These are phyloP conservation scores for Druceiella hillmani DNA, from an alignment of 2,888 invertebrate species.

Conservation along the genomic window DNA sequence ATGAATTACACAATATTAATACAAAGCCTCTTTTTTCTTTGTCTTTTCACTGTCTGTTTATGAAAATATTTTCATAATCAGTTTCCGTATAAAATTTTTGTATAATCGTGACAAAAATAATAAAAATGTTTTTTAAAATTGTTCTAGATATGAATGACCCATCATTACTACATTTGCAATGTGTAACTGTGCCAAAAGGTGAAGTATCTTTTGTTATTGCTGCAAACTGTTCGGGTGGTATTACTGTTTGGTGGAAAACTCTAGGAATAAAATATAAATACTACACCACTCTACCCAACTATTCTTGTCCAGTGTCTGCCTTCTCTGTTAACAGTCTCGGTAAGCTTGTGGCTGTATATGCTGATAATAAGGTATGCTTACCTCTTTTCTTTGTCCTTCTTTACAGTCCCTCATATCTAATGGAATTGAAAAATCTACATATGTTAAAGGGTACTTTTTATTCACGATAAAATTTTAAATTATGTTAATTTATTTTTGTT, in stretches of 20 bases:
- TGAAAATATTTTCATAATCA: not conserved
- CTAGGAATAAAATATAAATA: slow-evolving; percentile 34
- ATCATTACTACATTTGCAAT: slow-evolving; percentile 42
- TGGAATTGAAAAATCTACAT: too few relatives aligned
- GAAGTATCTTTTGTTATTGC: slow-evolving; percentile 53
- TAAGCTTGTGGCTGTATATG: slow-evolving; percentile 65
- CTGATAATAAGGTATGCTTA: slow-evolving; percentile 82
- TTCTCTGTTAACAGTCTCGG: slow-evolving; percentile 58
- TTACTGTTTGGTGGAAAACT: slow-evolving; percentile 57
- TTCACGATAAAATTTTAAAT: too few relatives aligned
- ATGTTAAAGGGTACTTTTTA: too few relatives aligned
- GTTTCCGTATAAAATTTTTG: slow-evolving; percentile 1
- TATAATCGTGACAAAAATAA: slow-evolving; percentile 3
- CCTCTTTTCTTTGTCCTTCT: too few relatives aligned
- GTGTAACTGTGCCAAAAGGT: slow-evolving; percentile 30
- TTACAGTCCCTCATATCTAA: too few relatives aligned
- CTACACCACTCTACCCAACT: slow-evolving; percentile 61
- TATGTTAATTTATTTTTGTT: too few relatives aligned
- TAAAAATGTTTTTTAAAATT: slow-evolving; percentile 6
- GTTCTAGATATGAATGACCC: slow-evolving; percentile 52
- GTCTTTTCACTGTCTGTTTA: slow-evolving; percentile 17
- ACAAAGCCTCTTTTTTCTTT: too few relatives aligned
- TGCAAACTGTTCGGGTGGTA: slow-evolving; percentile 59
- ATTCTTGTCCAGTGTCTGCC: slow-evolving; percentile 65
- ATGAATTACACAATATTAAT: too few relatives aligned